Percentiles rank a stretch among this genome's conserved stretches.
phyloP scores from a whole-genome alignment of 1,140 invertebrate genomes.

The Harlomillsia oculata region DNA sequence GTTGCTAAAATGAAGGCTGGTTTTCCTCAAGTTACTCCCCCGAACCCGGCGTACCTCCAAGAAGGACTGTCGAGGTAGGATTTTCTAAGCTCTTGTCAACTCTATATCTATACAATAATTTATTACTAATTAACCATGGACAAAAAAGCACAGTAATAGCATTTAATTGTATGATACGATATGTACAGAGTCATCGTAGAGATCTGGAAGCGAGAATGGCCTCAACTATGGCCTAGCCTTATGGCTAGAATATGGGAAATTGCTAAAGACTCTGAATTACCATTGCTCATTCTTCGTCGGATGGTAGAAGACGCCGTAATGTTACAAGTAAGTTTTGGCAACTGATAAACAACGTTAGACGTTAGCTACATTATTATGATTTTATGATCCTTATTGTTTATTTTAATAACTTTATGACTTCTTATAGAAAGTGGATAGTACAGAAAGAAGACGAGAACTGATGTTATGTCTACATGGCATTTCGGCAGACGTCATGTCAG shows the following conservation, averaged over 20 bases:
- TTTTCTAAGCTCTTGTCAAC: not conserved
- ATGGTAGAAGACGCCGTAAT: constrained; percentile 27
- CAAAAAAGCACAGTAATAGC: too few species aligned
- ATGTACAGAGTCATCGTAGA: constrained; percentile 28
- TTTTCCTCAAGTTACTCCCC: constrained; percentile 4
- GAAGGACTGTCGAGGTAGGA: constrained; percentile 26
- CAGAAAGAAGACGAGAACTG: constrained; percentile 17
- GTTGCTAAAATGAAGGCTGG: constrained; percentile 17
- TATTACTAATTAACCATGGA: not conserved
- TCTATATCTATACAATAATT: not conserved
- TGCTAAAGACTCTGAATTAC: constrained; percentile 1
- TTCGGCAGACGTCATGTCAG: constrained; percentile 8
- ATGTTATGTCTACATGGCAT: constrained; percentile 23
- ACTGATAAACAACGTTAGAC: not conserved
- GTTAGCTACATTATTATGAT: not conserved
- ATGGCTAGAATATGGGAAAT: constrained; percentile 19
- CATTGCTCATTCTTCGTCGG: constrained; percentile 21
- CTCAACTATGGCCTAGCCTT: constrained; percentile 30
- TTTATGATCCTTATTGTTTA: not conserved
- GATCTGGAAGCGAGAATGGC: constrained; percentile 33
- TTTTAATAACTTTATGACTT: not conserved
- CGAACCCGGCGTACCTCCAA: constrained; percentile 8
- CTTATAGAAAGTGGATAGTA: constrained; percentile 10
- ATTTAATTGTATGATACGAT: not conserved
- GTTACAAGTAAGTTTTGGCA: constrained; percentile 13